These are phyloP conservation scores for Odontophorus gujanensis DNA, from an alignment of 2,113 vertebrate species.

Conservation along the genomic window DNA sequence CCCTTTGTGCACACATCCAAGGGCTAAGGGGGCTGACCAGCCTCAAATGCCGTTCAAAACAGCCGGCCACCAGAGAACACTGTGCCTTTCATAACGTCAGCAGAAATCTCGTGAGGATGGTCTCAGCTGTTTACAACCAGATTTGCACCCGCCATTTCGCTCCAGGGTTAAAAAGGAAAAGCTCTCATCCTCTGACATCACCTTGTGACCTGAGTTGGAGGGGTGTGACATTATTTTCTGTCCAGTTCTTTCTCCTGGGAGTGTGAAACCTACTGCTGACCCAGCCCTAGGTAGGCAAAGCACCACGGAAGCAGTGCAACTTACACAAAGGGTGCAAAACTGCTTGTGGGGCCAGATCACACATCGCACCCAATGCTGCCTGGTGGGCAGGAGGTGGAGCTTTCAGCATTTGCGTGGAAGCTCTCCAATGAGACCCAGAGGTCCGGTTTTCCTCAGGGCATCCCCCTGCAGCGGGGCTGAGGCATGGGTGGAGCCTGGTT, in stretches of 20 bases:
- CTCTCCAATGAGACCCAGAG: not conserved
- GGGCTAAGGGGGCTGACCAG: slow-evolving; percentile 13
- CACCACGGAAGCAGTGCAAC: not conserved
- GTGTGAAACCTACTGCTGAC: not conserved
- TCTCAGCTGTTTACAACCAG: not conserved
- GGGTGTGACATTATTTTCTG: accelerated
- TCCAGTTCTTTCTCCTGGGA: not conserved
- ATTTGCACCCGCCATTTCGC: not conserved
- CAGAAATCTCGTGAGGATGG: slow-evolving; percentile 2
- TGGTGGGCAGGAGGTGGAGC: not conserved
- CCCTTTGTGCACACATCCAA: slow-evolving; percentile 48
- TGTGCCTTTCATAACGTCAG: slow-evolving; percentile 42
- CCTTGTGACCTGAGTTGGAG: accelerated
- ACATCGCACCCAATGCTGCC: not conserved
- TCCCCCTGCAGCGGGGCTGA: not conserved
- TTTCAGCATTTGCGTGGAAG: not conserved
- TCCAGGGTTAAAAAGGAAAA: not conserved
- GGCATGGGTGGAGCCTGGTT: not conserved
- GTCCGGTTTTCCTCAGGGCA: not conserved
- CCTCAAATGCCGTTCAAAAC: not conserved
- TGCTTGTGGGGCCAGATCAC: not conserved
- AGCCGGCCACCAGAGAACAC: slow-evolving; percentile 33
- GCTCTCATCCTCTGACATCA: not conserved
- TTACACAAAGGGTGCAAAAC: slow-evolving; percentile 21
- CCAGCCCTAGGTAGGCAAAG: not conserved